Evolutionary conservation across 2,797 vertebrate species (phyloP), one percentile per base, ranked within the genome.

Genomic region (Sebastes melanostomus): DNA sequence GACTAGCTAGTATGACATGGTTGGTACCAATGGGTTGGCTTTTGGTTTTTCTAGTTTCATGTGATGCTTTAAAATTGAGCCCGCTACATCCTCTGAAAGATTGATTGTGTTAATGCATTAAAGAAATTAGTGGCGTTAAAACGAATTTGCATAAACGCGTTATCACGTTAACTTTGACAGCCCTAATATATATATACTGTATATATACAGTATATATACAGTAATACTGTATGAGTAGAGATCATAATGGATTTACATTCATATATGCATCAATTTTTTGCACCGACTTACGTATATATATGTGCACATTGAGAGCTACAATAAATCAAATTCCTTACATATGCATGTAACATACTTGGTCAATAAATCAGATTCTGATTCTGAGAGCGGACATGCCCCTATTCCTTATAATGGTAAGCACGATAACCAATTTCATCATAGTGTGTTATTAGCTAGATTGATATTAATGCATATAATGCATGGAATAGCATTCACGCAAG

Each of bases 1-100:
- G 16, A 46, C 16, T 46, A 46, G 16, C 42, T 46, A 46, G 42
- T 46, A 46, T 46, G 16, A 8, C 42, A 46, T 46, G 42, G 42
- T 46, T 18, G 16, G 16, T 18, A 46, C 16, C 6, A 46, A 46
- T 18, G 42, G 16, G 6, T 18, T 46, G 14, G 1, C n/a, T 16
- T 46, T 46, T 18, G 0, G 0, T 0, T 1, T 46, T 46, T 46
- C 0, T 46, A 3, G 16, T 18, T 16, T 46, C 42, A 46, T 46
- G 1, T 18, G 42, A 18, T 46, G 42, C 38, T 46, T 42, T 42
- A 42, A 7, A 46, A 46, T 1, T 46, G 42, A 46, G 42, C 42
- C 0, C 14, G 3, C 42, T 46, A 46, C 42, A 46, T 18, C 42
- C 42, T 46, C 14, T 0, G 38, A 46, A 46, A 46, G 16, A 46